Evolutionary conservation across 1,140 invertebrate genomes (phyloP).

Genomic region (Plectrocnemia conspersa): DNA sequence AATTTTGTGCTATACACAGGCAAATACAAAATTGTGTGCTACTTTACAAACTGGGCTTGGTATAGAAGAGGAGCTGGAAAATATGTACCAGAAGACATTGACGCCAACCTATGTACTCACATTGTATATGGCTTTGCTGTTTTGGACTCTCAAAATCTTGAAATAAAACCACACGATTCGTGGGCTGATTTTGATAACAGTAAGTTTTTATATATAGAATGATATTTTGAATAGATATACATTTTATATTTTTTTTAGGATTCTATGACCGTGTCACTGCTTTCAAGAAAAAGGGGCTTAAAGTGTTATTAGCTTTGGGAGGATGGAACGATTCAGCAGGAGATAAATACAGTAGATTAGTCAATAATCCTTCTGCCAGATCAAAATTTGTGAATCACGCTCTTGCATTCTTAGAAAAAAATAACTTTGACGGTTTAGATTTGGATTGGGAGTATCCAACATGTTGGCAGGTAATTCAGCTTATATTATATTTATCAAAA

Average conservation of each 20-base stretch:
- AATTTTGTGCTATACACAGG: conserved; percentile 39
- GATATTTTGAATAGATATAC: conserved; percentile 25
- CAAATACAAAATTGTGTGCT: conserved; percentile 78
- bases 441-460: conserved; percentile 90
- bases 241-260: conserved; percentile 45
- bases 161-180: conserved; percentile 77
- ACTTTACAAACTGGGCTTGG: conserved; percentile 94
- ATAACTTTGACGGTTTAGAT: conserved; percentile 83
- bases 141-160: conserved; percentile 69
- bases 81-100: conserved; percentile 79
- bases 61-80: conserved; percentile 77
- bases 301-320: conserved; percentile 77
- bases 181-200: conserved; percentile 86
- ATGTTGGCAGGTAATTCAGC: conserved; percentile 68
- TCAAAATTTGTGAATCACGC: conserved; percentile 69
- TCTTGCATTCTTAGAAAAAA: conserved; percentile 71
- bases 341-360: conserved; percentile 77
- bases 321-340: conserved; percentile 88
- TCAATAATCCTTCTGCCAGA: conserved; percentile 68
- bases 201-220: conserved; percentile 43
- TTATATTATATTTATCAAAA: conserved; percentile 1
- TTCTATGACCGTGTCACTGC: conserved; percentile 79
- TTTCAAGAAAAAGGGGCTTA: conserved; percentile 73
- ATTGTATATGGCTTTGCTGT: conserved; percentile 90
- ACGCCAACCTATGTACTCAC: conserved; percentile 82